A percentile compares a stretch with the other conserved stretches of the same genome.
Conservation (phyloP, 1,140 invertebrate species). For the Phthorimaea operculella region DNA sequence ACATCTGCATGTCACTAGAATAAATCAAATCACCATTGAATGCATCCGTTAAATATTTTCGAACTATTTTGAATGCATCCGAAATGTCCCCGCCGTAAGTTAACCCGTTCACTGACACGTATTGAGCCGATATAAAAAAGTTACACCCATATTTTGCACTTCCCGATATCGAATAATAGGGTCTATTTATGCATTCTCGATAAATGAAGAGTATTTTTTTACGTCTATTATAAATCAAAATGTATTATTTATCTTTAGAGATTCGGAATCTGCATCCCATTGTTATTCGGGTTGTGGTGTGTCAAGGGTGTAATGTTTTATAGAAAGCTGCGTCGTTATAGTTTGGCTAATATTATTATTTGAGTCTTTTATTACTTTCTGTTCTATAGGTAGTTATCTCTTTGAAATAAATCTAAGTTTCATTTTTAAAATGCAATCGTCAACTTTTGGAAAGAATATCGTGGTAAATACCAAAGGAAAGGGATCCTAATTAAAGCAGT, state of each 20-base stretch:
- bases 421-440: too few species aligned
- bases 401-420: too few species aligned
- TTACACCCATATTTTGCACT: conserved; percentile 68
- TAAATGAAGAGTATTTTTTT: conserved; percentile 67
- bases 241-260: conserved; percentile 68
- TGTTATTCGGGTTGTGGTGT: conserved; percentile 63
- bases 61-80: conserved; percentile 62
- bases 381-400: too few species aligned
- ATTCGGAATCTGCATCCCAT: conserved; percentile 65
- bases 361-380: neutral
- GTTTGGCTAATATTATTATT: neutral
- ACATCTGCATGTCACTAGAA: conserved; percentile 66
- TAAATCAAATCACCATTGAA: conserved; percentile 67
- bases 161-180: conserved; percentile 63
- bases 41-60: conserved; percentile 65
- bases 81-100: conserved; percentile 51
- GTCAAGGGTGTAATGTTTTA: conserved; percentile 65
- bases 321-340: conserved; percentile 12
- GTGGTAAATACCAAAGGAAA: too few species aligned
- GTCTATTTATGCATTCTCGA: conserved; percentile 66
- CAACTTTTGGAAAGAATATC: too few species aligned
- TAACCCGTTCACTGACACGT: conserved; percentile 62
- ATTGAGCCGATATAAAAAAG: conserved; percentile 53
- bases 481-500: too few species aligned
- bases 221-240: conserved; percentile 67